These are phyloP conservation scores for Eulemur albifrons DNA, from an alignment of 2,797 vertebrate genomes.

Conservation along the genomic window DNA sequence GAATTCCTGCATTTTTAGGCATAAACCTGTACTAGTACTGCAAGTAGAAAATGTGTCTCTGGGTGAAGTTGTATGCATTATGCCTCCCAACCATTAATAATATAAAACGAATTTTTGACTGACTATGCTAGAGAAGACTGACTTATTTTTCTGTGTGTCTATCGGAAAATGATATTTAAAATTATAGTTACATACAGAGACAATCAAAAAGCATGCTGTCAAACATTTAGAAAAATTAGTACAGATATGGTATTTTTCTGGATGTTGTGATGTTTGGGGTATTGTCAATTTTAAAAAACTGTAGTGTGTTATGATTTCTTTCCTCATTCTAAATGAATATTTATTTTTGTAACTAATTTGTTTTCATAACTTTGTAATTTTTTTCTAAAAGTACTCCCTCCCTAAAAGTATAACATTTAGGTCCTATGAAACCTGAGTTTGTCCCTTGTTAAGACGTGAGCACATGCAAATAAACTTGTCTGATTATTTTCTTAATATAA, in stretches of 20 bases:
- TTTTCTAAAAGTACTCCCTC: not conserved
- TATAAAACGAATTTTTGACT: not conserved
- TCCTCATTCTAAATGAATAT: not conserved
- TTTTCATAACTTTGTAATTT: not conserved
- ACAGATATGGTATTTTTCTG: not conserved
- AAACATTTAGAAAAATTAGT: constrained; percentile 22
- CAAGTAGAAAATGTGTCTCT: not conserved
- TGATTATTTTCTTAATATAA: constrained; percentile 9
- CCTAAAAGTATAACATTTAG: not conserved
- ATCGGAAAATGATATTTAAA: not conserved
- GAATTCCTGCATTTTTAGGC: not conserved
- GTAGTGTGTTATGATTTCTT: not conserved
- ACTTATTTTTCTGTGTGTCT: not conserved
- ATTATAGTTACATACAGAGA: not conserved
- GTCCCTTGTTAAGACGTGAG: not conserved
- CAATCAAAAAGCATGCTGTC: not conserved
- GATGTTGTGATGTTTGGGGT: not conserved
- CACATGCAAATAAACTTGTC: not conserved
- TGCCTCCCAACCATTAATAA: not conserved
- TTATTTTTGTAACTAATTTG: not conserved
- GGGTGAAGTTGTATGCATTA: not conserved
- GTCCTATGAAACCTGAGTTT: not conserved
- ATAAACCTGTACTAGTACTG: not conserved
- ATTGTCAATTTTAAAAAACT: not conserved
- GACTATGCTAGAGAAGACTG: not conserved